A percentile compares a stretch with the other conserved stretches of the same genome.
phyloP scores from a whole-genome alignment of 2,113 vertebrate genomes.

The Sterrhoptilus dennistouni region DNA sequence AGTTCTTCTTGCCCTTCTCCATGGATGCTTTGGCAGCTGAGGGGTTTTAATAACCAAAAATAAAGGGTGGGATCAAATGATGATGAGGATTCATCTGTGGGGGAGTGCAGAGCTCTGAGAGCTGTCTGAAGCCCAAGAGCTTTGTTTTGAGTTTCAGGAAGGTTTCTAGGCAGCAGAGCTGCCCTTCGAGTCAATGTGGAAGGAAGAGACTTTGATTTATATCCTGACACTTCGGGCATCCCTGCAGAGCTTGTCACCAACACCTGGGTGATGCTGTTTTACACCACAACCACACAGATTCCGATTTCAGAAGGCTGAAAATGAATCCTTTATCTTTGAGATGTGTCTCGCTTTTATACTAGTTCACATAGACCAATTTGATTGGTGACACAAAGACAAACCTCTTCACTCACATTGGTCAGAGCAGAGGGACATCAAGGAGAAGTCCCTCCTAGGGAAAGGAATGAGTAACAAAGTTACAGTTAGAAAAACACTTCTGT shows the following conservation, averaged over 20 bases:
- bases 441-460: too few relatives aligned
- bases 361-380: too few relatives aligned
- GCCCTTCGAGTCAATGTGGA: background rate
- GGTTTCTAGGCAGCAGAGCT: background rate
- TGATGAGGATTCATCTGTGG: background rate
- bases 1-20: background rate
- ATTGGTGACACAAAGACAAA: too few relatives aligned
- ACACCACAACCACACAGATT: too few relatives aligned
- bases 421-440: too few relatives aligned
- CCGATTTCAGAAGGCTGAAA: too few relatives aligned
- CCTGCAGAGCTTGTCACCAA: background rate
- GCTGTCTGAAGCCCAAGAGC: background rate
- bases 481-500: too few relatives aligned
- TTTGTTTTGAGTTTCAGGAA: background rate
- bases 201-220: background rate
- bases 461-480: too few relatives aligned
- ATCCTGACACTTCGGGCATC: background rate
- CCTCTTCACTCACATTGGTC: too few relatives aligned
- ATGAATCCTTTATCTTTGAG: too few relatives aligned
- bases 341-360: too few relatives aligned
- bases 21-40: background rate
- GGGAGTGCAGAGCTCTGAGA: background rate
- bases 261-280: too few relatives aligned
- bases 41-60: background rate
- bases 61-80: background rate